Percentiles rank a stretch among this genome's conserved stretches.
These are phyloP conservation scores for Vanessa tameamea DNA, from an alignment of 1,140 invertebrate species.

Conservation along the genomic window DNA sequence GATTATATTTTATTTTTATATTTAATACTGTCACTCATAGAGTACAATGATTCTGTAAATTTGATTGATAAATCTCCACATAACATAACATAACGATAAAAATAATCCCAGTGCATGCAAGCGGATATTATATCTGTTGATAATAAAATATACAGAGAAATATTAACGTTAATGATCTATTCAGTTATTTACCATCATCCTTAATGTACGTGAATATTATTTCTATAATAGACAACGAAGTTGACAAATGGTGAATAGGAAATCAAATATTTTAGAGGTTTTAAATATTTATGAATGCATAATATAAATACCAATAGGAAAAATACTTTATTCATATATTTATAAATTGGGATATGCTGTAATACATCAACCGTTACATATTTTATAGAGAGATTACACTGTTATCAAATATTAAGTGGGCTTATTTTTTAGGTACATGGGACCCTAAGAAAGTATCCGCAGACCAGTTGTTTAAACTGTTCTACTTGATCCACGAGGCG, in stretches of 20 bases:
- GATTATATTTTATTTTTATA: neutral
- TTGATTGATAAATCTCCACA: conserved; percentile 11
- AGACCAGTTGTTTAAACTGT: conserved; percentile 88
- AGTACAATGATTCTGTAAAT: neutral
- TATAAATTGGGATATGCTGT: too few species aligned
- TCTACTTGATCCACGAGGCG: conserved; percentile 88
- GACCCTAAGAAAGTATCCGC: conserved; percentile 86
- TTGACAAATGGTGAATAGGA: neutral
- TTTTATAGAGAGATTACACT: too few species aligned
- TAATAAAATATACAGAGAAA: conserved; percentile 9
- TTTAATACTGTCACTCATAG: neutral
- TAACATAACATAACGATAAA: conserved; percentile 5
- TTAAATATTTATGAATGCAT: neutral
- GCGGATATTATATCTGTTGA: conserved; percentile 16
- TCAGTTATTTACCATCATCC: conserved; percentile 14
- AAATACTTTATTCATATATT: too few species aligned
- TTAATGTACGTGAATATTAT: conserved; percentile 11
- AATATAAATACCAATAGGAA: too few species aligned
- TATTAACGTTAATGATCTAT: conserved; percentile 22
- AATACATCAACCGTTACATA: too few species aligned
- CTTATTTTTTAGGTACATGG: conserved; percentile 82
- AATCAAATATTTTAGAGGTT: neutral
- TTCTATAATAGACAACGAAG: neutral
- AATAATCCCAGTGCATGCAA: conserved; percentile 19
- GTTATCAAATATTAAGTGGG: neutral